Evolutionary conservation across 2,113 vertebrate species (phyloP).

Genomic region (Pseudonaja textilis): DNA sequence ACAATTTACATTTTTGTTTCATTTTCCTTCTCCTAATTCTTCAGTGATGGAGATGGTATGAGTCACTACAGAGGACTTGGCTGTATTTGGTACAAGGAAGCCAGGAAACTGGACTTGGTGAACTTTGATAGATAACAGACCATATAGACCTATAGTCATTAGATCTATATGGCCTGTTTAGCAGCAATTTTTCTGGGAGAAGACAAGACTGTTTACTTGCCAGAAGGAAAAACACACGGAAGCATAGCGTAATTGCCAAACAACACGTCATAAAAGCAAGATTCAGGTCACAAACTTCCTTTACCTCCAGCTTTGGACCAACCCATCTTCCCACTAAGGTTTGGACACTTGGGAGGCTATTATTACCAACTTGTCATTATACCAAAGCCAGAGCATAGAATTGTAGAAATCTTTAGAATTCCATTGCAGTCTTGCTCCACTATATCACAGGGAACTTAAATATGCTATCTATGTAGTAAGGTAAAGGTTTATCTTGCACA

Average conservation of each 20-base stretch:
- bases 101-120: neutral
- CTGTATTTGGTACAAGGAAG: neutral
- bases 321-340: too few relatives aligned
- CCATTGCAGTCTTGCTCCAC: too few relatives aligned
- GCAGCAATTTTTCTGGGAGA: neutral
- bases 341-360: neutral
- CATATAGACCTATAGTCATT: neutral
- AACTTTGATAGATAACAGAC: neutral
- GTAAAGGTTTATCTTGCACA: too few relatives aligned
- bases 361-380: neutral
- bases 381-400: neutral
- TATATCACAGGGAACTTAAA: too few relatives aligned
- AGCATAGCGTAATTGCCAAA: neutral
- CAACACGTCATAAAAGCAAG: neutral
- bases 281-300: neutral
- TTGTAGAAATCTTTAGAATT: neutral
- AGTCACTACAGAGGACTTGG: neutral
- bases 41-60: too few relatives aligned
- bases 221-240: neutral
- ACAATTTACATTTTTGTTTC: neutral
- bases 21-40: neutral
- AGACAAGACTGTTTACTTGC: neutral
- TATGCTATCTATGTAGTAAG: too few relatives aligned
- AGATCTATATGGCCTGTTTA: neutral
- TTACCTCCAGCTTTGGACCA: neutral